These are phyloP conservation scores for Manacus vitellinus DNA, from an alignment of 2,113 vertebrate species.

Conservation along the genomic window DNA sequence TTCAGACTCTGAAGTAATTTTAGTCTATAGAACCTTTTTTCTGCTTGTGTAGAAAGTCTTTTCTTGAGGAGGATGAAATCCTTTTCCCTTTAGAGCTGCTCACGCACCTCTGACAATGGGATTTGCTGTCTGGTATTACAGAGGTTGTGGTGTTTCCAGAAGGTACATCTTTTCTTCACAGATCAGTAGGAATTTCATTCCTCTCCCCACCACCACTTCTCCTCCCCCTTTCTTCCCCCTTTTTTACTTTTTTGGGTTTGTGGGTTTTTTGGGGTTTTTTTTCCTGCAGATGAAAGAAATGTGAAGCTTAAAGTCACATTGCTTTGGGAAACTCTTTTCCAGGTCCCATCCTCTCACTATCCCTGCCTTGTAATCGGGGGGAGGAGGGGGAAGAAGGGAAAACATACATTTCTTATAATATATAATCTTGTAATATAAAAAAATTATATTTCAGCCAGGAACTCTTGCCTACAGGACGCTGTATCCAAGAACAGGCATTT, in stretches of 20 bases:
- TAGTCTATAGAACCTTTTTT: neutral
- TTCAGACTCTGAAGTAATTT: neutral
- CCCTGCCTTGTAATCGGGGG: neutral
- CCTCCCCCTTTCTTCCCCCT: accelerated
- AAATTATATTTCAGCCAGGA: neutral
- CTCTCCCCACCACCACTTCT: accelerated
- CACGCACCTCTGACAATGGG: neutral
- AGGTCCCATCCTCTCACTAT: neutral
- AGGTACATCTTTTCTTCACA: neutral
- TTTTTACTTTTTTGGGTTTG: neutral
- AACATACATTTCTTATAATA: neutral
- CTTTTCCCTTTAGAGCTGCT: neutral
- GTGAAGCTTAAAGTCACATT: neutral
- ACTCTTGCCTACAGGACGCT: neutral
- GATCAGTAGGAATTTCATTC: neutral
- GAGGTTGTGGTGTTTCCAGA: neutral
- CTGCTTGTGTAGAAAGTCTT: neutral
- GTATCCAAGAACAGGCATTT: accelerated
- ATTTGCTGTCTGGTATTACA: neutral
- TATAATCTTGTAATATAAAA: neutral
- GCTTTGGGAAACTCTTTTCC: neutral
- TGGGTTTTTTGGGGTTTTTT: neutral
- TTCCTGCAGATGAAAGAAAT: neutral
- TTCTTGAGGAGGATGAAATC: neutral
- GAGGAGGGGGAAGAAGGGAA: accelerated